Base-by-base conservation (phyloP, 2,797 vertebrate genomes). In the Fistularia tabacaria region DNA sequence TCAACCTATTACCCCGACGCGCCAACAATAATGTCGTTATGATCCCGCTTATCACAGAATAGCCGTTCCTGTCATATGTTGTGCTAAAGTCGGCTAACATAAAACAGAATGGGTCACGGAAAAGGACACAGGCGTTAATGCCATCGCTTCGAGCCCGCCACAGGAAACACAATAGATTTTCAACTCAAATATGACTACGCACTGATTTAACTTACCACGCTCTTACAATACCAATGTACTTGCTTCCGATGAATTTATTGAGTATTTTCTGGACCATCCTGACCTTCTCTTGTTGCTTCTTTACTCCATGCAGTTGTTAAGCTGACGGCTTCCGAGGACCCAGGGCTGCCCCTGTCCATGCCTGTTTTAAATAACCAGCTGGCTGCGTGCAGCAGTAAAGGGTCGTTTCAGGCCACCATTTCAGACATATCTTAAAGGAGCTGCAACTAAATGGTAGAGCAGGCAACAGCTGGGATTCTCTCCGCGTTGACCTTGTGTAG, bases 221-320 rank as follows among this genome's bases (percentile, higher is more conserved):
- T 70, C 67, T 82, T 1, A 82, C 3, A 43, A 90, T 57, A 8
- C 57, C 7, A 0, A 85, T 39, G 12, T 89, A 86, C 59, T 87
- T 91, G 4, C 76, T 59, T 7, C 89, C 89, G 38, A 90, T 6
- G 1, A 84, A 0, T 48, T 85, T 88, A 43, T 66, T 79, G 0
- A 89, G 12, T 42, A 89, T 70, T 12, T 87, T 86, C 54, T 69
- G 74, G 7, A 89, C 41, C 81, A 85, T 86, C 13, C 49, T 79
- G 76, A 86, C 69, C 76, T 54, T 9, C 39, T 11, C 1, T 37
- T 11, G 37, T 36, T 8, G 9, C 52, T 15, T 38, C 7, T 56
- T 47, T 25, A 56, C 46, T 25, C 38, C 49, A 47, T 49, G 13
- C 13, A 66, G 36, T 25, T 51, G 45, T 9, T 6, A 36, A 9